These are phyloP conservation scores for Amphimallon solstitiale DNA, from an alignment of 2,888 invertebrate species.

Conservation along the genomic window DNA sequence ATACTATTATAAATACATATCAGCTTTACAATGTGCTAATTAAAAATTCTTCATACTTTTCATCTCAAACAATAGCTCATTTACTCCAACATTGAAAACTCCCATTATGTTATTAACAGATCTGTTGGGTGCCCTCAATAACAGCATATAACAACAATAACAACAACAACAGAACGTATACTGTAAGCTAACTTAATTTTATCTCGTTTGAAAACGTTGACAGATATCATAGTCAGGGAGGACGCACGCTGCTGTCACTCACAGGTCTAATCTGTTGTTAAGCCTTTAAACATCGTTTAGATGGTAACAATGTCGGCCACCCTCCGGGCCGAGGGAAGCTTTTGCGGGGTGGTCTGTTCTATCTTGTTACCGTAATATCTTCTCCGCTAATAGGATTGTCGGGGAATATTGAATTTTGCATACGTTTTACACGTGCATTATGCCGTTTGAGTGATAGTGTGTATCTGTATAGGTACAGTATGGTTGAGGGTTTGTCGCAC, in stretches of 20 bases:
- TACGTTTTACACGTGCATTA: conserved; percentile 28
- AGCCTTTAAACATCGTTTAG: conserved; percentile 57
- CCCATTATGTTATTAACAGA: too few relatives aligned
- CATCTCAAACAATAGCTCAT: too few relatives aligned
- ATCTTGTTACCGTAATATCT: conserved; percentile 40
- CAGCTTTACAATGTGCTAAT: too few relatives aligned
- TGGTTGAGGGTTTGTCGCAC: background rate
- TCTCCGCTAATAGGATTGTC: conserved; percentile 27
- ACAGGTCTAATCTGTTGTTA: conserved; percentile 36
- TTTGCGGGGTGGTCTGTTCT: conserved; percentile 39
- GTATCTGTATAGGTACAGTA: too few relatives aligned
- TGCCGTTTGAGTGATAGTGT: background rate
- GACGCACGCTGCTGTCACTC: conserved; percentile 37
- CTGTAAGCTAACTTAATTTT: conserved; percentile 13
- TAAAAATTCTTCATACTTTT: too few relatives aligned
- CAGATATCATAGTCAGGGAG: conserved; percentile 34
- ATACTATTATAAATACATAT: too few relatives aligned
- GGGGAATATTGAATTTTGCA: conserved; percentile 34
- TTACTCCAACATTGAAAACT: too few relatives aligned
- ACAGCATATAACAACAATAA: too few relatives aligned
- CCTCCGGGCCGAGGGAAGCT: conserved; percentile 7
- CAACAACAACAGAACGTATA: too few relatives aligned
- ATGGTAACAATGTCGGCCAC: conserved; percentile 19
- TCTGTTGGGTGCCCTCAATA: too few relatives aligned
- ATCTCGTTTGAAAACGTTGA: conserved; percentile 35